A percentile compares a stretch with the other conserved stretches of the same genome.
Conservation (phyloP, 2,113 vertebrate genomes). For the Gallinago media region DNA sequence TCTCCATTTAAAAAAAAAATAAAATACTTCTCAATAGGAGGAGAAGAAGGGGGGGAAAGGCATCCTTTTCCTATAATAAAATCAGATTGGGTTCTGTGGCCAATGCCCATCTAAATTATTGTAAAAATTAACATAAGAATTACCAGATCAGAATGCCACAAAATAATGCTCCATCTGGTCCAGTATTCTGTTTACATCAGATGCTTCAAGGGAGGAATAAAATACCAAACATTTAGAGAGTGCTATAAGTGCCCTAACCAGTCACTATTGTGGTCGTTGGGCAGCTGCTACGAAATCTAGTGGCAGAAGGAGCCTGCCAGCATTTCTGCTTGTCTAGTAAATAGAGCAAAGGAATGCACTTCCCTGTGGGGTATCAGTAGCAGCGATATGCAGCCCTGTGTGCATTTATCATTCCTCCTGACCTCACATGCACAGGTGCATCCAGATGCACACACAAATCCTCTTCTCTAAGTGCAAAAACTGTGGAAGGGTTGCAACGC, state of each 20-base stretch:
- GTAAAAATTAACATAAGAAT: constrained; percentile 44
- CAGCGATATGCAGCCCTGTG: not conserved
- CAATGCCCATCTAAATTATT: not conserved
- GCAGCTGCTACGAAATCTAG: constrained; percentile 19
- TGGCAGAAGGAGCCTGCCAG: constrained; percentile 11
- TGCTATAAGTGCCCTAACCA: not conserved
- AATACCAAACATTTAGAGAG: constrained; percentile 28
- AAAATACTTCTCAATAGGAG: not conserved
- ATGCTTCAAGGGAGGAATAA: constrained; percentile 45
- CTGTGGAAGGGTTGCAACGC: fast-evolving
- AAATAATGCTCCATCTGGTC: constrained; percentile 34
- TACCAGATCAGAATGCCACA: constrained; percentile 22
- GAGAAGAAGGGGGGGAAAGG: not conserved
- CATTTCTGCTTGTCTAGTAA: constrained; percentile 10
- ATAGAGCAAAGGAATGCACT: not conserved
- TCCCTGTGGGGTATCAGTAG: not conserved
- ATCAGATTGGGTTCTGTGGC: not conserved
- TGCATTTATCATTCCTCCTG: not conserved
- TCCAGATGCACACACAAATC: not conserved
- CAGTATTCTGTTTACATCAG: not conserved
- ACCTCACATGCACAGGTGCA: not conserved
- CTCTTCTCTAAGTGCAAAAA: not conserved
- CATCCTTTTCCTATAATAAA: not conserved
- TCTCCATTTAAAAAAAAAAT: not conserved
- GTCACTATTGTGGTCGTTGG: not conserved